Conservation (phyloP, 2,888 invertebrate genomes). For the Dione vanillae region DNA sequence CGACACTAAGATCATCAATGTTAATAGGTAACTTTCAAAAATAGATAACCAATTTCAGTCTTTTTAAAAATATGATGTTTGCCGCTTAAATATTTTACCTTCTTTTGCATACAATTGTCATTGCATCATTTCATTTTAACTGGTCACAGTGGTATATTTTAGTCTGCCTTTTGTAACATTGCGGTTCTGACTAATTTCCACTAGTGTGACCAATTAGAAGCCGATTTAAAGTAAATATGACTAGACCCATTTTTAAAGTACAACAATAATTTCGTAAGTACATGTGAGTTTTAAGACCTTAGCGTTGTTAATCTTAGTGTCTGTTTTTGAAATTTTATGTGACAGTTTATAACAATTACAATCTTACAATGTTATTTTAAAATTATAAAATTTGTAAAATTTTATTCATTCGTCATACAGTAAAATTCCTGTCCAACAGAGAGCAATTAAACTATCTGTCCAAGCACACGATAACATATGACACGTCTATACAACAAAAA, state of each 20-base stretch:
- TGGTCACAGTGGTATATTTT: background rate
- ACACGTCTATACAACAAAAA: conserved; percentile 29
- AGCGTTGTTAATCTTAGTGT: conserved; percentile 60
- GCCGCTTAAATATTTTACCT: background rate
- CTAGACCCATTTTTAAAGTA: conserved; percentile 61
- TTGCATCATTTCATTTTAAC: background rate
- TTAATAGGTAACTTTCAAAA: background rate
- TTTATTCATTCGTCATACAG: conserved; percentile 35
- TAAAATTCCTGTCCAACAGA: conserved; percentile 33
- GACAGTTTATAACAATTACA: conserved; percentile 2
- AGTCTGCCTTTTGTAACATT: background rate
- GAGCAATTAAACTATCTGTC: conserved; percentile 35
- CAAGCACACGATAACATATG: conserved; percentile 29
- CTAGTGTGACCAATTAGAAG: background rate
- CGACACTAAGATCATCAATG: conserved; percentile 60
- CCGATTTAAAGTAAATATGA: conserved; percentile 53
- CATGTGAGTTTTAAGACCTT: conserved; percentile 51
- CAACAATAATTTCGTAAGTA: conserved; percentile 58
- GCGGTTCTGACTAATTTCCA: too few species aligned
- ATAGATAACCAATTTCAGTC: too few species aligned
- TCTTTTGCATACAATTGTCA: background rate
- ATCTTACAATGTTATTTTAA: background rate
- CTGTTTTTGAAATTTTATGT: conserved; percentile 48
- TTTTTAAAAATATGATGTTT: background rate
- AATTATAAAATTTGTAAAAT: conserved; percentile 25